Base-by-base conservation (phyloP, 64 coral and sea anemone genomes). In the Actinia tenebrosa region DNA sequence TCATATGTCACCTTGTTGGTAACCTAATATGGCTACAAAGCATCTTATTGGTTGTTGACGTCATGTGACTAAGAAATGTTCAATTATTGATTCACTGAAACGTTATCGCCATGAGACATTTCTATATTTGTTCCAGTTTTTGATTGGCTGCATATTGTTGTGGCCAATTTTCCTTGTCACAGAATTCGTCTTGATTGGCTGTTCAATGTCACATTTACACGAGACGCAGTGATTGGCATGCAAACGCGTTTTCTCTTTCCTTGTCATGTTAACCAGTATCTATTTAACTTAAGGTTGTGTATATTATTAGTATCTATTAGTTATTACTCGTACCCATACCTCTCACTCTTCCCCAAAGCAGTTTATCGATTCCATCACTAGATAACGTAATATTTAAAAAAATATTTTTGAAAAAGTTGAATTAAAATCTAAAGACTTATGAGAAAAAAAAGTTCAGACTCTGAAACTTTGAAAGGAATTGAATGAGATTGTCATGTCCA, bases 251-350 rank as follows among this genome's bases (percentile, higher is more conserved):
- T 14, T 15, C 26, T 42, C 27, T 43, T 75, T 75, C 69, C 69
- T 42, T 75, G n/a, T 26, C 69, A 75, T 75, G 27, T 43, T 75
- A 11, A 75, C n/a, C 69, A 75, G 27, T 72, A 30, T 42, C 8
- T 75, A 75, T 75, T 75, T 75, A 75, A 75, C 69, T 43, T 42
- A 43, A 75, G 27, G 69, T 75, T 75, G 69, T 75, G 69, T 75
- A 75, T 75, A 75, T 75, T 75, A 75, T 75, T 75, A 75, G 69
- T 42, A 14, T 15, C 10, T 75, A 27, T 30, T 75, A 58, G 56
- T 58, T 58, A 58, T 10, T 75, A 27, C 69, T 75, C 69, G 69
- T 75, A 30, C 69, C 69, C 69, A 75, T 75, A 75, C 69, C 69
- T 75, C 69, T 66, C 10, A 58, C 63, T n/a, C 20, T 15, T 75